Conservation (phyloP, 2,888 invertebrate species). For the Orthosia gothica region DNA sequence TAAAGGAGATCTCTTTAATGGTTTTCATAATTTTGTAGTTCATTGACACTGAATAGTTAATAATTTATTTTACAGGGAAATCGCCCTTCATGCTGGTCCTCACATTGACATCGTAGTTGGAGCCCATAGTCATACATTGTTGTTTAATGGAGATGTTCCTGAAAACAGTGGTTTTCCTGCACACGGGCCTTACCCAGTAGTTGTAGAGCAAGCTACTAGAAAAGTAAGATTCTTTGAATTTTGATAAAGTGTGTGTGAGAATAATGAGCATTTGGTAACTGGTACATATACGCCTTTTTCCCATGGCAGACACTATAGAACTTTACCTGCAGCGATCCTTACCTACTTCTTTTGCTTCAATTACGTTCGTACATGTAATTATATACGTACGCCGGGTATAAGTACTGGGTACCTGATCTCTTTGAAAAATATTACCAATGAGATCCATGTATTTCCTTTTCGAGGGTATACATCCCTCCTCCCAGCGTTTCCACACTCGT, state of each 20-base stretch:
- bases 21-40: neutral
- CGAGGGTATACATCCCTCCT: too few species aligned
- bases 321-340: too few species aligned
- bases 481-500: too few species aligned
- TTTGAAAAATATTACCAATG: too few species aligned
- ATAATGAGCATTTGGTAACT: neutral
- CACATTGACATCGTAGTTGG: conserved; percentile 96
- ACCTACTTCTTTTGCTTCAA: too few species aligned
- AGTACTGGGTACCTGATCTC: too few species aligned
- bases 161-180: conserved; percentile 88
- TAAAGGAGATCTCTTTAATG: neutral
- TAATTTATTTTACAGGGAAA: conserved; percentile 82
- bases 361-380: too few species aligned
- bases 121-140: conserved; percentile 95
- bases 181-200: conserved; percentile 94
- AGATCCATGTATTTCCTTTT: too few species aligned
- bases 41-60: neutral
- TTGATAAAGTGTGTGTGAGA: too few species aligned
- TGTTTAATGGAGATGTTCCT: conserved; percentile 92
- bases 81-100: conserved; percentile 93
- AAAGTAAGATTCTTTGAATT: conserved; percentile 69
- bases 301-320: too few species aligned
- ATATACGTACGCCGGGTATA: too few species aligned
- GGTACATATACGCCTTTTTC: too few species aligned
- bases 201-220: conserved; percentile 89